Percentiles rank a stretch among this genome's conserved stretches.
These are phyloP conservation scores for Macaca nemestrina DNA, from an alignment of 2,113 vertebrate genomes.

Conservation along the genomic window DNA sequence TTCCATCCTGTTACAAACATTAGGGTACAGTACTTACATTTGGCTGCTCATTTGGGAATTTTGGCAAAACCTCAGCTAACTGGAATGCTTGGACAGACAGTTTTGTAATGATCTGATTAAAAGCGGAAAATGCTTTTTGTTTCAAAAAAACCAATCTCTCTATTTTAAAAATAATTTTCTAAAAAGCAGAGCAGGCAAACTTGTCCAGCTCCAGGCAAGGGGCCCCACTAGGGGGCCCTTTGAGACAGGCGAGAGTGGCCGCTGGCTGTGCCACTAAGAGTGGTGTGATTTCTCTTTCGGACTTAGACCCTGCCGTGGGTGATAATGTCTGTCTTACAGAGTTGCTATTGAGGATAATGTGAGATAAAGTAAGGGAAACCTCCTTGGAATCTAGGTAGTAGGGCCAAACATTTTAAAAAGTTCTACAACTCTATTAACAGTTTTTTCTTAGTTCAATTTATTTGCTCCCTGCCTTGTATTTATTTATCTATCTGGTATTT, in stretches of 20 bases:
- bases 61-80: neutral
- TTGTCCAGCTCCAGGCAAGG: neutral
- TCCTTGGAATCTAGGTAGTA: neutral
- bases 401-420: too few relatives aligned
- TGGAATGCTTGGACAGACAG: neutral
- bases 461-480: neutral
- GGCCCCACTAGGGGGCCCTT: neutral
- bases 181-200: neutral
- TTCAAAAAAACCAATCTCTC: neutral
- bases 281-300: neutral
- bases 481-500: neutral
- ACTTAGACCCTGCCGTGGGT: neutral
- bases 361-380: neutral
- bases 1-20: neutral
- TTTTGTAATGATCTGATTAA: neutral
- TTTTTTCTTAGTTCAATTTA: neutral
- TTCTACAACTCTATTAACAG: neutral
- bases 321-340: neutral
- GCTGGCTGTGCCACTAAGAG: neutral
- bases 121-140: neutral
- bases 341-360: neutral
- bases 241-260: neutral
- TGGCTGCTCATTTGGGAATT: neutral
- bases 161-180: neutral
- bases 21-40: neutral